phyloP scores from a whole-genome alignment of 1,140 invertebrate species.

The Drosophila mojavensis region DNA sequence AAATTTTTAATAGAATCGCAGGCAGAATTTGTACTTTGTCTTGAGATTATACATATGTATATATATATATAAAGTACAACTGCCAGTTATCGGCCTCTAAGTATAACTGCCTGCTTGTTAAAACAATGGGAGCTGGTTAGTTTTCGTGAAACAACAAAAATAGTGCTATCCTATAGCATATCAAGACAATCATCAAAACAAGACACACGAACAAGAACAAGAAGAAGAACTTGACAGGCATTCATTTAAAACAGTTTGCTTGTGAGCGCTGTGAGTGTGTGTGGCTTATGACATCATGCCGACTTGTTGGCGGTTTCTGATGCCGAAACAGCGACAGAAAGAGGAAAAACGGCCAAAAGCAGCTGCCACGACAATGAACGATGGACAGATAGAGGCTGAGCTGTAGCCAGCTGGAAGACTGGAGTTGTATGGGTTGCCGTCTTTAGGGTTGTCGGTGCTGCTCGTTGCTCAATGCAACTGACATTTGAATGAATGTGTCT shows the following conservation, averaged over 20 bases:
- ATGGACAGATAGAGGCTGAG: conserved; percentile 17
- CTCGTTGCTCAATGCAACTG: conserved; percentile 29
- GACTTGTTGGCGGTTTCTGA: conserved; percentile 43
- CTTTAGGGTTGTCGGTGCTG: conserved; percentile 6
- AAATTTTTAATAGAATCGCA: too few relatives aligned
- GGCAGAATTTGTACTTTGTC: too few relatives aligned
- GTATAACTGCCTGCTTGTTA: too few relatives aligned
- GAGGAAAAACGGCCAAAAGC: conserved; percentile 32
- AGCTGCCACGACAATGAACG: conserved; percentile 50
- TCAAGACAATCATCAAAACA: neutral
- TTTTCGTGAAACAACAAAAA: too few relatives aligned
- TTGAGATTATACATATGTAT: too few relatives aligned
- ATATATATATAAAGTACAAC: too few relatives aligned
- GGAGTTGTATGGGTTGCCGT: conserved; percentile 13
- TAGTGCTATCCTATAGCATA: conserved; percentile 14
- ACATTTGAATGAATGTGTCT: conserved; percentile 79
- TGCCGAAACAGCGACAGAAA: conserved; percentile 6
- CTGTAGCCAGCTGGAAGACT: conserved; percentile 4
- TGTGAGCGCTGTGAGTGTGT: conserved; percentile 7
- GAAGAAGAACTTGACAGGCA: conserved; percentile 31
- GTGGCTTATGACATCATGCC: conserved; percentile 55
- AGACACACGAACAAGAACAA: conserved; percentile 2
- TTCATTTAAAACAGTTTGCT: conserved; percentile 32
- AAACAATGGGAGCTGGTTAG: too few relatives aligned
- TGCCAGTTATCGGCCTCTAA: too few relatives aligned